phyloP scores from a whole-genome alignment of 2,888 invertebrate species.

The Dione vanillae region DNA sequence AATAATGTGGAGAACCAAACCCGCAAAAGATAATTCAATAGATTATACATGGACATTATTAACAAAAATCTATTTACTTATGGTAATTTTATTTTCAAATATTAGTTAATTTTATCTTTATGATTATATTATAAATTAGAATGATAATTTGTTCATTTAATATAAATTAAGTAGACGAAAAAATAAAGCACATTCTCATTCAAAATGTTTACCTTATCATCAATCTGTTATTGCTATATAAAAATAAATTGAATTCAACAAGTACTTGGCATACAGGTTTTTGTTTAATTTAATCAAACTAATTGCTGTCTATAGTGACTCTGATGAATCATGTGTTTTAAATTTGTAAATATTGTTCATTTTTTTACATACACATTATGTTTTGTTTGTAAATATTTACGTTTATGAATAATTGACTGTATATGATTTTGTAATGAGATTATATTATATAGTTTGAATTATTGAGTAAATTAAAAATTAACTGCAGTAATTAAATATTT shows the following conservation, averaged over 20 bases:
- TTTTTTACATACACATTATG: not conserved
- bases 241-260: constrained; percentile 20
- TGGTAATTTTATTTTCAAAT: too few species aligned
- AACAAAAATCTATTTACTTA: too few species aligned
- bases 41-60: too few species aligned
- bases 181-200: not conserved
- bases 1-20: too few species aligned
- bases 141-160: too few species aligned
- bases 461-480: too few species aligned
- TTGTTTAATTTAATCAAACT: constrained; percentile 25
- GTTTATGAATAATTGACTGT: not conserved
- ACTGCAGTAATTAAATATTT: too few species aligned
- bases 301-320: not conserved
- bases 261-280: constrained; percentile 18
- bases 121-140: too few species aligned
- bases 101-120: too few species aligned
- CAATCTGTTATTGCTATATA: not conserved
- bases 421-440: not conserved
- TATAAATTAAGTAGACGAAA: not conserved
- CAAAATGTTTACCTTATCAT: not conserved
- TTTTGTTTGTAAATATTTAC: constrained; percentile 1
- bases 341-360: constrained; percentile 8
- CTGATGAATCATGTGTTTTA: constrained; percentile 3
- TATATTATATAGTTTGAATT: not conserved
- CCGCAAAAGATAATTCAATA: too few species aligned